Evolutionary conservation across 1,140 invertebrate species (phyloP).

Genomic region (Vanessa tameamea): DNA sequence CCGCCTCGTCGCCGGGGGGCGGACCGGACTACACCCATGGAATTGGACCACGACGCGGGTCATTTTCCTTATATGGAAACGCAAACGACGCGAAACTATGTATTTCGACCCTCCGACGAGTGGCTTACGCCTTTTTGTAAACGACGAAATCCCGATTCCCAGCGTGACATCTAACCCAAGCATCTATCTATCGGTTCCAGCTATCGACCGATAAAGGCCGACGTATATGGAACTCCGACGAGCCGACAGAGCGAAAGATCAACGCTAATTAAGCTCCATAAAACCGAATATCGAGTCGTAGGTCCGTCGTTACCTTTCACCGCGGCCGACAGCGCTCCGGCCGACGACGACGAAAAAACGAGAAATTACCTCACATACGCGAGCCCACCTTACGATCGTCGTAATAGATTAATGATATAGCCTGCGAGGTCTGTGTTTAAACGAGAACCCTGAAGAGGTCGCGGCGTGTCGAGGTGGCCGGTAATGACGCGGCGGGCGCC

Average conservation of each 20-base stretch:
- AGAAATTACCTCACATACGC: slow-evolving; percentile 60
- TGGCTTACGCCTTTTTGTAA: slow-evolving; percentile 44
- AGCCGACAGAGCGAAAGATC: slow-evolving; percentile 62
- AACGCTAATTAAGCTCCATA: slow-evolving; percentile 76
- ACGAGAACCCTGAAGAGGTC: slow-evolving; percentile 52
- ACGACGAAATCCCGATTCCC: slow-evolving; percentile 35
- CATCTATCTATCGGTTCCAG: slow-evolving; percentile 52
- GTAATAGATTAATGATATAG: slow-evolving; percentile 79
- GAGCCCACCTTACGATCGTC: slow-evolving; percentile 55
- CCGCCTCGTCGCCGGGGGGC: slow-evolving; percentile 48
- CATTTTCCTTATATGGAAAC: slow-evolving; percentile 25
- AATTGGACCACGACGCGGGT: slow-evolving; percentile 12
- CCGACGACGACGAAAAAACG: slow-evolving; percentile 50
- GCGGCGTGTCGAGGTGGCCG: slow-evolving; percentile 44
- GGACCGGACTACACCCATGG: slow-evolving; percentile 33
- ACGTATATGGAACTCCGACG: slow-evolving; percentile 52
- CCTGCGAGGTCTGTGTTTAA: slow-evolving; percentile 68
- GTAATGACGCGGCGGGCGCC: slow-evolving; percentile 60
- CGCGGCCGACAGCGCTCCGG: slow-evolving; percentile 45
- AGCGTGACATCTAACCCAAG: slow-evolving; percentile 52
- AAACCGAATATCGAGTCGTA: slow-evolving; percentile 67
- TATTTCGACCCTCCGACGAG: slow-evolving; percentile 12
- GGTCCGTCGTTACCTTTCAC: slow-evolving; percentile 67
- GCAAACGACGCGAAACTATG: slow-evolving; percentile 24
- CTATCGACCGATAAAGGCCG: slow-evolving; percentile 60